Evolutionary conservation across 2,797 vertebrate species (phyloP), one percentile per base, ranked within the genome.

Genomic region (Myiotriccus ornatus): DNA sequence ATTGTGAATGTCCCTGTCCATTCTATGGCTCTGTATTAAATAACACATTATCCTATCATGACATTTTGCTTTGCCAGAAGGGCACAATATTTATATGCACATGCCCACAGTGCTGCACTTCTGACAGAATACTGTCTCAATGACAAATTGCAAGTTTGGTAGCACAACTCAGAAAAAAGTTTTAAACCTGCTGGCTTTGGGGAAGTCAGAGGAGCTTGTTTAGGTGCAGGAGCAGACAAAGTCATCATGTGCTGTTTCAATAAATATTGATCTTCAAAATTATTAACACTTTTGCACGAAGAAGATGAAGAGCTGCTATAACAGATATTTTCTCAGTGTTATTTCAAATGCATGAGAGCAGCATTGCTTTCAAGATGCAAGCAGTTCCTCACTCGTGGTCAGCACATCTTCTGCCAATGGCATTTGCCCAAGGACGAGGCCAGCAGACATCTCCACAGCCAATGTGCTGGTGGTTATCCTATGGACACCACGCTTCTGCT

Each of bases 1-100:
- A 73, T 82, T 94, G 77, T 74, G 94, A 69, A 91, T 56, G 70
- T 65, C 44, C 70, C 73, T 56, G 47, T 63, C 77, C 89, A 69
- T 90, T 82, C 57, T 82, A 44, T 88, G 81, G 77, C 74, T 84
- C 77, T 47, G 43, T 62, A 73, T 86, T 94, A 76, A 94, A 81
- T 73, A 92, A 84, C 59, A 67, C 55, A 30, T 76, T 64, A 59
- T 34, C 77, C 88, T 88, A 43, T 83, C 57, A n/a, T 50, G 87
- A 74, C 59, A 82, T 65, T 92, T 71, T 49, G 49, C 65, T 78
- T 71, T 78, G 76, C 87, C 68, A 83, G 64, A 62, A 70, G 34
- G 80, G 49, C 14, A 81, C 46, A 88, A 27, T 44, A 71, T 87
- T 93, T 75, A 75, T 16, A 81, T 3, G 10, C 25, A 27, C 19